phyloP scores from a whole-genome alignment of 2,888 invertebrate genomes.

The Operophtera brumata region DNA sequence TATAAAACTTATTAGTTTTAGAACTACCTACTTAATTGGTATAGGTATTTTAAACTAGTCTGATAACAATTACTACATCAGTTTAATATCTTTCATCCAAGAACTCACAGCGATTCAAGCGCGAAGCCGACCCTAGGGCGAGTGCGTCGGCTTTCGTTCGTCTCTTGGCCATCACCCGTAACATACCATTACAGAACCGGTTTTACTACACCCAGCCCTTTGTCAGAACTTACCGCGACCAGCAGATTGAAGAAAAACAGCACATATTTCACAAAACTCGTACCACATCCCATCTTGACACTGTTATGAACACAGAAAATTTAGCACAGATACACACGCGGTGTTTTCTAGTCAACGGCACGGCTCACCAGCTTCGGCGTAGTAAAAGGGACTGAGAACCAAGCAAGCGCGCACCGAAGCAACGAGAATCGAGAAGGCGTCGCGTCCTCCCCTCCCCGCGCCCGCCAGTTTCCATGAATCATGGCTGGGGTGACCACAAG shows the following conservation, averaged over 20 bases:
- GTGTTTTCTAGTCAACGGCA: constrained; percentile 47
- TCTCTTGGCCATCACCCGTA: constrained; percentile 59
- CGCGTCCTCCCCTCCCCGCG: constrained; percentile 47
- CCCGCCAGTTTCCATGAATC: constrained; percentile 47
- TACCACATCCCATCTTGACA: constrained; percentile 84
- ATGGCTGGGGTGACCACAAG: constrained; percentile 45
- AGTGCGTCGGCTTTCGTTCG: constrained; percentile 54
- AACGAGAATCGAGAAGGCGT: constrained; percentile 66
- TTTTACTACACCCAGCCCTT: constrained; percentile 51
- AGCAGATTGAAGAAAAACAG: constrained; percentile 89
- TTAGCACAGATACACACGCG: constrained; percentile 68
- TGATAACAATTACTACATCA: background rate
- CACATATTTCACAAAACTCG: constrained; percentile 89
- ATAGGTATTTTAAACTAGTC: too few relatives aligned
- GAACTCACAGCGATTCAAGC: constrained; percentile 5
- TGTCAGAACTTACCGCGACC: constrained; percentile 85
- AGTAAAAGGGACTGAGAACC: constrained; percentile 56
- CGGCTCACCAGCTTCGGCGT: constrained; percentile 38
- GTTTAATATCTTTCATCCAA: background rate
- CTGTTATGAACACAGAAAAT: constrained; percentile 56
- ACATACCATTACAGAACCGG: constrained; percentile 70
- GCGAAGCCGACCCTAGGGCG: constrained; percentile 30
- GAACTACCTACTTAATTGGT: too few relatives aligned
- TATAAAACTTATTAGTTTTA: too few relatives aligned
- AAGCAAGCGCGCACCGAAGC: constrained; percentile 48